A percentile compares a stretch with the other conserved stretches of the same genome.
These are phyloP conservation scores for Corbicula japonica DNA, from an alignment of 2,888 invertebrate species.

Conservation along the genomic window DNA sequence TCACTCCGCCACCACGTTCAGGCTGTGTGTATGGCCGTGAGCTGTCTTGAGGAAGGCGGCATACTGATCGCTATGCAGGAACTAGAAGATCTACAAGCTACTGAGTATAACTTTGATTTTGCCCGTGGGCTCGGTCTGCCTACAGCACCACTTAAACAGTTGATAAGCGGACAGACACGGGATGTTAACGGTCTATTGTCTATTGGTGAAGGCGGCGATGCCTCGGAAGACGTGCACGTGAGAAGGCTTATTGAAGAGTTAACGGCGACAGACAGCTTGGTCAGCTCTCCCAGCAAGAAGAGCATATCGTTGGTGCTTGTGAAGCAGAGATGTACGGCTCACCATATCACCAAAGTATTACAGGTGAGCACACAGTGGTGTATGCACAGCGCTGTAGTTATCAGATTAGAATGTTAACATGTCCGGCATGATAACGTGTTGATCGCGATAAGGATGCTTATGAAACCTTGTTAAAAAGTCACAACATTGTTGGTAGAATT, in stretches of 20 bases:
- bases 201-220: constrained; percentile 3
- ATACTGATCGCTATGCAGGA: constrained; percentile 65
- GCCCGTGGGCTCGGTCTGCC: constrained; percentile 66
- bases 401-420: no score
- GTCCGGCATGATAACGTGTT: no score
- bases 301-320: constrained; percentile 81
- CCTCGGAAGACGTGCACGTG: constrained; percentile 35
- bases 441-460: no score
- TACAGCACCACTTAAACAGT: constrained; percentile 40
- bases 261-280: constrained; percentile 58
- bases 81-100: constrained; percentile 58
- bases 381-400: no score
- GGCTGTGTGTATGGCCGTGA: constrained; percentile 65
- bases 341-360: constrained; percentile 67
- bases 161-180: background rate
- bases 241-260: constrained; percentile 66
- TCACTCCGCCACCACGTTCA: constrained; percentile 63
- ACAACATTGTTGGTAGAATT: no score
- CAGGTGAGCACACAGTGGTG: no score
- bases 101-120: constrained; percentile 57
- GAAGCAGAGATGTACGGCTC: constrained; percentile 75
- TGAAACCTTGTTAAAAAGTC: no score
- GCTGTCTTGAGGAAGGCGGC: constrained; percentile 68
- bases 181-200: constrained; percentile 1
- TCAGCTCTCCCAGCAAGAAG: constrained; percentile 41